phyloP scores from a whole-genome alignment of 2,888 invertebrate species.

The Malthinus seriepunctatus region DNA sequence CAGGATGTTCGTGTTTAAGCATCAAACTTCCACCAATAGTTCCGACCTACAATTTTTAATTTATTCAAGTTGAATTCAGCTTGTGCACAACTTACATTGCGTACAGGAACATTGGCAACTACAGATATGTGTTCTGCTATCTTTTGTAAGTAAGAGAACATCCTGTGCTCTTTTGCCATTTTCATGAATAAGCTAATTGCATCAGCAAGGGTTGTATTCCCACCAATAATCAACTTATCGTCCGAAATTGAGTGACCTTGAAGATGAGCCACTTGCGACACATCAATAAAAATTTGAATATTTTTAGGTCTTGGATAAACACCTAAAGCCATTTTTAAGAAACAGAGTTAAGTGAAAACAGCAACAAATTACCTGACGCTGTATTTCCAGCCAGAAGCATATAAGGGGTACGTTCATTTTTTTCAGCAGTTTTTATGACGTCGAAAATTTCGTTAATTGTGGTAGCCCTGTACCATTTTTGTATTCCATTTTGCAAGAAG shows the following conservation, averaged over 20 bases:
- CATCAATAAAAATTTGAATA: conserved; percentile 69
- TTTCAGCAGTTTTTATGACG: conserved; percentile 48
- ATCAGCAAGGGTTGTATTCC: conserved; percentile 61
- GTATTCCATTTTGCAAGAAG: not conserved
- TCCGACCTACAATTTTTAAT: conserved; percentile 58
- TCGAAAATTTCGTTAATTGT: conserved; percentile 61
- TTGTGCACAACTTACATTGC: conserved; percentile 64
- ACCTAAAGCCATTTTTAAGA: no score
- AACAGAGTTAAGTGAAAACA: no score
- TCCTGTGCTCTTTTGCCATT: conserved; percentile 51
- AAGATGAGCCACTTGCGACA: conserved; percentile 63
- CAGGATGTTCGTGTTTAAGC: conserved; percentile 67
- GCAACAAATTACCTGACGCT: conserved; percentile 62
- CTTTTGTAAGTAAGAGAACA: no score
- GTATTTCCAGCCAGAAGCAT: conserved; percentile 75
- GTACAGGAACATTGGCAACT: conserved; percentile 71
- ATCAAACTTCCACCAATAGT: conserved; percentile 73
- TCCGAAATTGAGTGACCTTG: conserved; percentile 52
- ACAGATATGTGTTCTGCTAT: conserved; percentile 67
- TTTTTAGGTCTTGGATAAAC: no score
- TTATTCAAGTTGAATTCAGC: not conserved
- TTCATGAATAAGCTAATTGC: conserved; percentile 58
- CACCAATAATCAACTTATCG: conserved; percentile 61
- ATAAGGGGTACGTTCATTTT: conserved; percentile 57
- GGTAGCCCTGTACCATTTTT: conserved; percentile 63